A percentile compares a stretch with the other conserved stretches of the same genome.
These are phyloP conservation scores for Alligator mississippiensis DNA, from an alignment of 2,113 vertebrate genomes.

Conservation along the genomic window DNA sequence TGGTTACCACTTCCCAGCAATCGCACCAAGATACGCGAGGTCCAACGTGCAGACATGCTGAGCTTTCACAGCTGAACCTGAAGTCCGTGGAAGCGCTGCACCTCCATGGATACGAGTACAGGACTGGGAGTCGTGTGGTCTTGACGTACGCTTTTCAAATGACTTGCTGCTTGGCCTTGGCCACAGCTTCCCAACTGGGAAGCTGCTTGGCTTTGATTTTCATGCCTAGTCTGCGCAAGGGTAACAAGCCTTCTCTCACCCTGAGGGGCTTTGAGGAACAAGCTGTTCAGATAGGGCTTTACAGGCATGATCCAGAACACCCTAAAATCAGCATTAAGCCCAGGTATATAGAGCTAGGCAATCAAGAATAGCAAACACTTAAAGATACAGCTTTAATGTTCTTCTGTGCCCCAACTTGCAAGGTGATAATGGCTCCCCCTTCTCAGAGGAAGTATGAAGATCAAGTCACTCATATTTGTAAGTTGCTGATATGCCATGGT, in stretches of 20 bases:
- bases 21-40: too few species aligned
- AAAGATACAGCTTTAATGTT: too few species aligned
- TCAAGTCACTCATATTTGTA: not conserved
- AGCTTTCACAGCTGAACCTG: not conserved
- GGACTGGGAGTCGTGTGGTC: not conserved
- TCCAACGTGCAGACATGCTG: not conserved
- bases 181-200: not conserved
- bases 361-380: not conserved
- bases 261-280: not conserved
- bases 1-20: too few species aligned
- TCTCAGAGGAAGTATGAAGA: not conserved
- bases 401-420: not conserved
- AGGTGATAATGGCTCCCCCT: not conserved
- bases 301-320: not conserved
- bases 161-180: not conserved
- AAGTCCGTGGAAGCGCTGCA: not conserved
- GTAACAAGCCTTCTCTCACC: not conserved
- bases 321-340: not conserved
- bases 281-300: not conserved
- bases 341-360: not conserved
- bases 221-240: not conserved
- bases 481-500: not conserved
- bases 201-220: not conserved
- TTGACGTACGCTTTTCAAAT: not conserved
- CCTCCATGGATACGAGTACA: not conserved